These are phyloP conservation scores for Ochlodes sylvanus DNA, from an alignment of 2,888 invertebrate genomes.

Conservation along the genomic window DNA sequence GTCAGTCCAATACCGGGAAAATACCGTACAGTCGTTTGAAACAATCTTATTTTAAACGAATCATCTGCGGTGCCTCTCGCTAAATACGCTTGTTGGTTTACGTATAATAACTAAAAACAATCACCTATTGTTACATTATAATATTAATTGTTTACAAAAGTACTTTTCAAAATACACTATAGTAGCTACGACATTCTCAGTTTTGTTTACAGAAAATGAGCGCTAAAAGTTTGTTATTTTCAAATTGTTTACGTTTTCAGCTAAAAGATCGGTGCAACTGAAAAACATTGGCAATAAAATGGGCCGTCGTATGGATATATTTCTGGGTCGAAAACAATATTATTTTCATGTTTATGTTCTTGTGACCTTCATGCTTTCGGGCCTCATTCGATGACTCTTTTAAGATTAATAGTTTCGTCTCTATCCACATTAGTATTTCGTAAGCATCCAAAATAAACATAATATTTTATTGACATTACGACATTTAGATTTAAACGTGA, in stretches of 20 bases:
- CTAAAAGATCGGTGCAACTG: constrained; percentile 42
- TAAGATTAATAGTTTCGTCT: constrained; percentile 69
- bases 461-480: constrained; percentile 82
- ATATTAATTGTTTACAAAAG: not conserved
- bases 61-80: not conserved
- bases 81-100: not conserved
- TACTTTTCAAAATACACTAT: constrained; percentile 16
- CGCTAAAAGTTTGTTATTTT: constrained; percentile 52
- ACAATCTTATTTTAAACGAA: constrained; percentile 6
- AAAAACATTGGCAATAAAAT: constrained; percentile 52
- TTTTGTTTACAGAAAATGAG: constrained; percentile 50
- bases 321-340: constrained; percentile 71
- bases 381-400: constrained; percentile 69
- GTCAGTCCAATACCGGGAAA: constrained; percentile 55
- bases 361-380: constrained; percentile 70
- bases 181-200: constrained; percentile 1
- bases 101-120: not conserved
- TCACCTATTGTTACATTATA: not conserved
- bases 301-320: constrained; percentile 54
- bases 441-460: constrained; percentile 81
- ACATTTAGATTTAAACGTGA: constrained; percentile 70
- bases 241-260: constrained; percentile 28
- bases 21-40: constrained; percentile 14
- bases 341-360: constrained; percentile 64
- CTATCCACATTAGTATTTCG: constrained; percentile 68